Conservation (phyloP, 30 jellyfish, hydroid and myxozoan genomes). For the Hydractinia echinata region DNA sequence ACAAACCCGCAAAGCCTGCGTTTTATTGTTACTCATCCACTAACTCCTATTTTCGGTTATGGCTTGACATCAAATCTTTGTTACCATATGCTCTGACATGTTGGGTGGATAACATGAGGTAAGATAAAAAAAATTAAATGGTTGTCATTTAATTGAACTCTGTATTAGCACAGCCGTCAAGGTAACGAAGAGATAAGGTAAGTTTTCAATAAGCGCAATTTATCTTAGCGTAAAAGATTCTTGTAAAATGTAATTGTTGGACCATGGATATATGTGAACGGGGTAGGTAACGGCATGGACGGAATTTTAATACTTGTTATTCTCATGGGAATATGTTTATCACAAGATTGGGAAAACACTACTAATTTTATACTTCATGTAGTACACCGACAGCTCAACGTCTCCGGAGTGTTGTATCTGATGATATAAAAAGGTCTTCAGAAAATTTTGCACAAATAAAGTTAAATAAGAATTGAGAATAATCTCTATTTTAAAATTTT, state of each 20-base stretch:
- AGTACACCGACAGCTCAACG: too few species aligned
- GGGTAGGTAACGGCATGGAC: too few species aligned
- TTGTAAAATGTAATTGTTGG: not conserved
- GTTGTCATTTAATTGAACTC: not conserved
- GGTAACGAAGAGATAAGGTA: too few species aligned
- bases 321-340: too few species aligned
- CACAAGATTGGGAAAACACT: too few species aligned
- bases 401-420: too few species aligned
- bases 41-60: constrained; percentile 24
- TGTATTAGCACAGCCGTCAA: not conserved
- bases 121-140: not conserved
- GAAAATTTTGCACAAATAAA: too few species aligned
- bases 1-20: constrained; percentile 38
- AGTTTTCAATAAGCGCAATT: not conserved
- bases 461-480: not conserved
- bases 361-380: too few species aligned
- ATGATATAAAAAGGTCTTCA: too few species aligned
- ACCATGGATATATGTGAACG: not conserved
- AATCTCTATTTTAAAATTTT: not conserved
- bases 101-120: constrained; percentile 48
- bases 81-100: constrained; percentile 31
- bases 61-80: constrained; percentile 30
- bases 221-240: not conserved
- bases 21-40: constrained; percentile 30
- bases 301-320: too few species aligned